A percentile compares a stretch with the other conserved stretches of the same genome.
phyloP scores from a whole-genome alignment of 2,797 vertebrate genomes.

The Micropoecilia bifurca region DNA sequence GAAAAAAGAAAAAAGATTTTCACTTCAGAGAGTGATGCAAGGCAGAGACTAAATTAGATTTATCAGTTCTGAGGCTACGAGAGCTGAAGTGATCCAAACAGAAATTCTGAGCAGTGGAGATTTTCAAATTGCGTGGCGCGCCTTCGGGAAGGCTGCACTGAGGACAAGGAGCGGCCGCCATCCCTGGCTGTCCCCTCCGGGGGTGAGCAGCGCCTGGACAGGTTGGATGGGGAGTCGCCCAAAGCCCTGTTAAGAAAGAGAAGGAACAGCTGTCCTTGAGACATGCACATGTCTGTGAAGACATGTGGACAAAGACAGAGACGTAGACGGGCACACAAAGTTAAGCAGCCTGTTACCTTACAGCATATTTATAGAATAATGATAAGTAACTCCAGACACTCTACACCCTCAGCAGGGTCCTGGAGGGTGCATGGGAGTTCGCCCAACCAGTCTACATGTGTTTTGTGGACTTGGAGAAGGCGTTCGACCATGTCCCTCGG shows the following conservation, averaged over 20 bases:
- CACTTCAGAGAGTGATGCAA: constrained; percentile 9
- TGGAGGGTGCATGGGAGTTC: no score
- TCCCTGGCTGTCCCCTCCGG: constrained; percentile 43
- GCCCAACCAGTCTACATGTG: no score
- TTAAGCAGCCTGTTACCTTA: constrained; percentile 35
- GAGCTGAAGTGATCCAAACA: constrained; percentile 48
- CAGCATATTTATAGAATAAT: constrained; percentile 30
- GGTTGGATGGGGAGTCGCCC: constrained; percentile 48
- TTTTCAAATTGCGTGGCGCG: constrained; percentile 36
- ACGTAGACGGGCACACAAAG: constrained; percentile 1
- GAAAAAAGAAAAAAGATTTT: not conserved
- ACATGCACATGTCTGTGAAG: constrained; percentile 39
- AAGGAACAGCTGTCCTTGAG: constrained; percentile 73
- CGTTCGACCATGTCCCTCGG: no score
- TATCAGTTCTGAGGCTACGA: constrained; percentile 20
- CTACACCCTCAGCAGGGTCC: no score
- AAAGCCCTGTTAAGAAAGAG: constrained; percentile 57
- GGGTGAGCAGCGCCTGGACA: constrained; percentile 56
- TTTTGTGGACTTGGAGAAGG: no score
- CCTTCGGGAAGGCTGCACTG: constrained; percentile 57
- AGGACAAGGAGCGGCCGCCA: constrained; percentile 36
- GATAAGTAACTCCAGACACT: constrained; percentile 24
- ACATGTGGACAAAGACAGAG: constrained; percentile 30
- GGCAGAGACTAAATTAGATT: constrained; percentile 15
- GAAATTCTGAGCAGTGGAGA: constrained; percentile 22